Conservation (phyloP, 2,113 vertebrate species). For the Raja brachyura region DNA sequence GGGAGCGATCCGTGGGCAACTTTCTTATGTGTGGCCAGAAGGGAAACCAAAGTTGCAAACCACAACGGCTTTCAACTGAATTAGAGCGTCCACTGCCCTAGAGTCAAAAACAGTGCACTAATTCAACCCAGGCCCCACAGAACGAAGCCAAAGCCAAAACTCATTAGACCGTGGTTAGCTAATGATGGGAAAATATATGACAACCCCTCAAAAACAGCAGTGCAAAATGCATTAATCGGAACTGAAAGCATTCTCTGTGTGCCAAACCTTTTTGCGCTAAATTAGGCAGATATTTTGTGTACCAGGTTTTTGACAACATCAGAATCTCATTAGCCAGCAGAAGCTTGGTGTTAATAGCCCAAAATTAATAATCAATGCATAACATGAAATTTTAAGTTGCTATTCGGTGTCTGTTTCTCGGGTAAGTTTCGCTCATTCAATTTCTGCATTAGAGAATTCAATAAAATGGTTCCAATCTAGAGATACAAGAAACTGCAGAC, state of each 20-base stretch:
- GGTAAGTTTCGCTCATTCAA: background rate
- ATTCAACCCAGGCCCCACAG: background rate
- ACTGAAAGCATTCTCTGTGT: background rate
- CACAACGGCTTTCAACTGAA: background rate
- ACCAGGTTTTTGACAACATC: background rate
- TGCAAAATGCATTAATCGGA: background rate
- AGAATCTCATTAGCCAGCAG: conserved; percentile 1
- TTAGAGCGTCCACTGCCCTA: background rate
- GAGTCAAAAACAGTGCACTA: background rate
- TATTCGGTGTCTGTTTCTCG: background rate
- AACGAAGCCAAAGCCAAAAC: conserved; percentile 18
- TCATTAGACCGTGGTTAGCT: background rate
- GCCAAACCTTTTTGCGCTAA: background rate
- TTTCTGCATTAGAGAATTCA: background rate
- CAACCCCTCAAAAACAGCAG: background rate
- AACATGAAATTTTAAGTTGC: background rate
- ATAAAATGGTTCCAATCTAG: background rate
- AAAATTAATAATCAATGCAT: background rate
- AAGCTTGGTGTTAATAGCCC: conserved; percentile 1
- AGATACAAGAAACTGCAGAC: background rate
- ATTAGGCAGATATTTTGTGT: background rate
- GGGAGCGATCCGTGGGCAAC: background rate
- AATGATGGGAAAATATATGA: background rate
- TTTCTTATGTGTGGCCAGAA: background rate
- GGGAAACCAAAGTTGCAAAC: background rate